Evolutionary conservation across 2,797 vertebrate genomes (phyloP).

Genomic region (Podarcis lilfordi): DNA sequence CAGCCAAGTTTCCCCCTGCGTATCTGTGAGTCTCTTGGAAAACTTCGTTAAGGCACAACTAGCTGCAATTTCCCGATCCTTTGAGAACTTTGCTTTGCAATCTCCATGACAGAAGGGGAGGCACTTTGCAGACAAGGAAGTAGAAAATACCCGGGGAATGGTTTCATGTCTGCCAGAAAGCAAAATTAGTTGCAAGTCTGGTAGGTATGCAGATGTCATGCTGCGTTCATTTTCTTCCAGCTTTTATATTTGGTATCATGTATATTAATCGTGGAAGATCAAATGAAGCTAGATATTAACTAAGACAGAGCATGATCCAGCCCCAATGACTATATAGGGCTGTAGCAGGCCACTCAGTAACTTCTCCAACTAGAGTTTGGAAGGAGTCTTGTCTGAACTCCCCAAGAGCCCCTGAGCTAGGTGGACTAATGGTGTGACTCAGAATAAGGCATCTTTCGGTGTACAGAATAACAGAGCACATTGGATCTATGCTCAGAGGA

Average conservation of each 20-base stretch:
- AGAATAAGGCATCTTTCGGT: neutral
- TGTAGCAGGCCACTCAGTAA: too few species aligned
- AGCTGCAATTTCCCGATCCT: neutral
- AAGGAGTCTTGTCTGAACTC: neutral
- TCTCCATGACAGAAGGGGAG: neutral
- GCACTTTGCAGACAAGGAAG: neutral
- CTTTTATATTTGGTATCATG: neutral
- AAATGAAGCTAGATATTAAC: too few species aligned
- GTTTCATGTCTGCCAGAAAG: neutral
- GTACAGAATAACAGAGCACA: neutral
- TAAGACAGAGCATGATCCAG: too few species aligned
- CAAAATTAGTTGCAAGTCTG: neutral
- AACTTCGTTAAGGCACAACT: slow-evolving; percentile 6
- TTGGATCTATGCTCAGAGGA: neutral
- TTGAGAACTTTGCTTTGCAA: neutral
- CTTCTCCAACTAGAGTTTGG: neutral
- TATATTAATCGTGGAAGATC: neutral
- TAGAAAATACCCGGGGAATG: neutral
- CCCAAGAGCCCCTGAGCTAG: neutral
- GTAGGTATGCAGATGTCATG: neutral
- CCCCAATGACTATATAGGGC: too few species aligned
- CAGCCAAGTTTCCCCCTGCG: slow-evolving; percentile 1
- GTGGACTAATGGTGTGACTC: neutral
- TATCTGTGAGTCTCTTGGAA: slow-evolving; percentile 26
- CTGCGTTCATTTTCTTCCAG: neutral